These are phyloP conservation scores for Syngnathus floridae DNA, from an alignment of 2,113 vertebrate species.

Conservation along the genomic window DNA sequence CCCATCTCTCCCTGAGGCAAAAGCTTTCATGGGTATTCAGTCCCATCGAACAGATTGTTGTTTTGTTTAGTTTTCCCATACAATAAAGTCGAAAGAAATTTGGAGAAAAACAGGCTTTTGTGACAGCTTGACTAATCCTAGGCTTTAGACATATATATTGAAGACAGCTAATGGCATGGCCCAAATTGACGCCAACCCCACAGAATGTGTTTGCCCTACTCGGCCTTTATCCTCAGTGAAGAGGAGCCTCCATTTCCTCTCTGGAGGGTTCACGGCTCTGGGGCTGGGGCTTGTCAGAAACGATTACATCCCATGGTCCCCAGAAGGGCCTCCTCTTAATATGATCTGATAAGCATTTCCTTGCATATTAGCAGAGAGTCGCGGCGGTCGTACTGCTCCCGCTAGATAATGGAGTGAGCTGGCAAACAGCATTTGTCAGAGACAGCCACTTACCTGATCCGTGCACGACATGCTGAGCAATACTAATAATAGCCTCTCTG, in stretches of 20 bases:
- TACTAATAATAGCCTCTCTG: constrained; percentile 71
- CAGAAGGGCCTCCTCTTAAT: constrained; percentile 69
- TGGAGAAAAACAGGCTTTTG: constrained; percentile 4
- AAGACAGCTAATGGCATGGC: constrained; percentile 1
- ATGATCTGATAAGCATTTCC: constrained; percentile 76
- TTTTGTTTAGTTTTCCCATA: neutral
- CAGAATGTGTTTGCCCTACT: constrained; percentile 15
- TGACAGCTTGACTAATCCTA: constrained; percentile 7
- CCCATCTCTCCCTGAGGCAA: constrained; percentile 34
- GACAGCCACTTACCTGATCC: constrained; percentile 63
- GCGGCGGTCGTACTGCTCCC: constrained; percentile 57
- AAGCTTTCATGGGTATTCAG: constrained; percentile 36
- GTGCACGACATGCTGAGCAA: constrained; percentile 57
- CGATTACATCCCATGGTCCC: constrained; percentile 66
- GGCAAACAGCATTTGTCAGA: constrained; percentile 68
- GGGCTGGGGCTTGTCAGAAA: constrained; percentile 70
- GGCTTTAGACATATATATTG: neutral
- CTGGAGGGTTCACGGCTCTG: constrained; percentile 55
- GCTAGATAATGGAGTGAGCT: constrained; percentile 64
- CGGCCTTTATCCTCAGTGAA: constrained; percentile 17
- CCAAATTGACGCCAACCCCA: constrained; percentile 15
- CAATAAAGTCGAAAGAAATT: constrained; percentile 1
- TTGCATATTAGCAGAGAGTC: constrained; percentile 68
- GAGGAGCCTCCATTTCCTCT: constrained; percentile 53
- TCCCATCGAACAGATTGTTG: constrained; percentile 29